Evolutionary conservation across 2,113 vertebrate genomes (phyloP).

Genomic region (Leucopternis melanops): DNA sequence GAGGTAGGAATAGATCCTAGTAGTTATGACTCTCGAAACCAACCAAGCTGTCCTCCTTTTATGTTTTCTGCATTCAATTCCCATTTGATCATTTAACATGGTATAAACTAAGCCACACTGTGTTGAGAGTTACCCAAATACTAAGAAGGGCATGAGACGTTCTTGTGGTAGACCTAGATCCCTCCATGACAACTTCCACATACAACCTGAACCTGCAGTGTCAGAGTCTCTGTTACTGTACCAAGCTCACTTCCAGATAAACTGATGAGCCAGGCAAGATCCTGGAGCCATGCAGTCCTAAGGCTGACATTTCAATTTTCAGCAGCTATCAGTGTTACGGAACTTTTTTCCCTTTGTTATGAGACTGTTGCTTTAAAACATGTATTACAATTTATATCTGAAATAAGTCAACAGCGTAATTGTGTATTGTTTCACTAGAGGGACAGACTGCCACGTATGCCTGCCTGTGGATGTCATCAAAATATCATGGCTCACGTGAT

Average conservation of each 20-base stretch:
- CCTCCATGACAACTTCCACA: neutral
- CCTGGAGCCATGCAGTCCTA: neutral
- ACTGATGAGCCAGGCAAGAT: neutral
- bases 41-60: neutral
- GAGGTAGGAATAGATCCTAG: neutral
- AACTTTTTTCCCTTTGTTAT: neutral
- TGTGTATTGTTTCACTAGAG: neutral
- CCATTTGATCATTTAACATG: rapidly evolving
- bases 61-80: neutral
- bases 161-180: neutral
- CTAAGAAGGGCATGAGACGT: neutral
- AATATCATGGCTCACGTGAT: neutral
- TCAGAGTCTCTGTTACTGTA: neutral
- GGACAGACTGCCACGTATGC: neutral
- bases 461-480: neutral
- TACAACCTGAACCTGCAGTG: neutral
- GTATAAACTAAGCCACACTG: neutral
- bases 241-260: neutral
- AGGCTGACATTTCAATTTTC: neutral
- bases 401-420: neutral
- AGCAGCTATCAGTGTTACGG: neutral
- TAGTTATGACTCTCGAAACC: neutral
- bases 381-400: neutral
- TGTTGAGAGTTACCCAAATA: neutral
- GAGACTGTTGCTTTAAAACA: neutral